Conservation (phyloP, 2,888 invertebrate species). For the Bellardia pandia region DNA sequence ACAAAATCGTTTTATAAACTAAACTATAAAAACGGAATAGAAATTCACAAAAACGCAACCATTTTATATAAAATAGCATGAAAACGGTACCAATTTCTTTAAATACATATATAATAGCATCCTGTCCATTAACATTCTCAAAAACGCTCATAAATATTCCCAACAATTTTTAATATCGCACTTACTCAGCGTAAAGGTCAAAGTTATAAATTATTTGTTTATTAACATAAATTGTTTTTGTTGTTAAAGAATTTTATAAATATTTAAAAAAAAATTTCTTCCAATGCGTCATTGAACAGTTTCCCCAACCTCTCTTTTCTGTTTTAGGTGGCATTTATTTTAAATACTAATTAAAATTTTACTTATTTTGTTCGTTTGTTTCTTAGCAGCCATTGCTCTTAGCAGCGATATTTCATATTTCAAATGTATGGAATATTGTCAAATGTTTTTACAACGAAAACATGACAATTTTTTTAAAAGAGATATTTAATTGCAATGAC, state of each 20-base stretch:
- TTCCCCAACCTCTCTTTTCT: conserved; percentile 28
- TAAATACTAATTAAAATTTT: conserved; percentile 43
- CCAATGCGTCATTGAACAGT: conserved; percentile 51
- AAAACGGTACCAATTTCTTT: not conserved
- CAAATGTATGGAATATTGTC: conserved; percentile 64
- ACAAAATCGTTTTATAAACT: not conserved
- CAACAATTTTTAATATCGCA: not conserved
- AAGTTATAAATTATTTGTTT: conserved; percentile 53
- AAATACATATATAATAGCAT: not conserved
- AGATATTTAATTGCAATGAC: not conserved
- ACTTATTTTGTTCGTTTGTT: conserved; percentile 21
- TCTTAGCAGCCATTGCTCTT: conserved; percentile 28
- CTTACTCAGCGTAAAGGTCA: conserved; percentile 53
- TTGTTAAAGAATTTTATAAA: not conserved
- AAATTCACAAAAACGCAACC: not conserved
- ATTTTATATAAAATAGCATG: not conserved
- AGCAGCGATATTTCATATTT: conserved; percentile 30
- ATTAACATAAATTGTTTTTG: not conserved
- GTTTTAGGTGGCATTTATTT: conserved; percentile 33
- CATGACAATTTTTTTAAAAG: conserved; percentile 43
- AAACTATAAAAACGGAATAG: no score
- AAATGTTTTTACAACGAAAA: conserved; percentile 30
- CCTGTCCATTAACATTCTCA: conserved; percentile 14
- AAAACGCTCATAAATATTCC: not conserved
- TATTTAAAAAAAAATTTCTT: conserved; percentile 12